Evolutionary conservation across 2,113 vertebrate species (phyloP), one percentile per base, ranked within the genome.

Genomic region (Otis tarda): DNA sequence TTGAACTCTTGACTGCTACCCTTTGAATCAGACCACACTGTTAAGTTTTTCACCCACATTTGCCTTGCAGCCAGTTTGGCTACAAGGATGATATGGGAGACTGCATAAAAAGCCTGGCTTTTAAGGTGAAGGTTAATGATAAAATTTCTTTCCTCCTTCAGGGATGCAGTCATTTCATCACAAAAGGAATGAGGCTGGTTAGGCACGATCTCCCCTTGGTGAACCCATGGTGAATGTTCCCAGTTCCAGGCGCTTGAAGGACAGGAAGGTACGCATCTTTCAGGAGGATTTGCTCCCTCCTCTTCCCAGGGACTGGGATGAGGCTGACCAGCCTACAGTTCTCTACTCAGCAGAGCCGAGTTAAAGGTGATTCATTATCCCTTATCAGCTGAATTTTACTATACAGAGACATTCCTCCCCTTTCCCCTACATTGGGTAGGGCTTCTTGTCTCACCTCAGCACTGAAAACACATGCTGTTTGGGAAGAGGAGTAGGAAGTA

Each of bases 351-450:
- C 93, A 86, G 70, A 88, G 67, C 55, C 0, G 10, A 94, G 94
- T 56, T 84, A 82, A 64, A 92, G 77, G 92, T 87, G 83, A 95
- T 90, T 92, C 95, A 91, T 93, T 94, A 87, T 64, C 90, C 83
- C 94, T 95, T 95, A 96, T 96, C 95, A 96, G 95, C 90, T 71
- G 1, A 52, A 79, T 90, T 92, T 73, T 76, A 82, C 92, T 83
- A 91, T 83, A 57, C 75, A 94, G 90, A 96, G 68, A 93, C 94
- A 95, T 95, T 96, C 94, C 76, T 92, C 93, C 93, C 96, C 94
- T 94, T 94, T 95, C 90, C 93, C 93, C 93, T 95, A 89, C 76
- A 94, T 85, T 5, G 12, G 39, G 53, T 12, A 83, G 83, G 17
- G 94, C 55, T 92, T 43, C 82, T 83, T 45, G 64, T 83, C 86